phyloP scores from a whole-genome alignment of 2,797 vertebrate species.

The Periparus ater region DNA sequence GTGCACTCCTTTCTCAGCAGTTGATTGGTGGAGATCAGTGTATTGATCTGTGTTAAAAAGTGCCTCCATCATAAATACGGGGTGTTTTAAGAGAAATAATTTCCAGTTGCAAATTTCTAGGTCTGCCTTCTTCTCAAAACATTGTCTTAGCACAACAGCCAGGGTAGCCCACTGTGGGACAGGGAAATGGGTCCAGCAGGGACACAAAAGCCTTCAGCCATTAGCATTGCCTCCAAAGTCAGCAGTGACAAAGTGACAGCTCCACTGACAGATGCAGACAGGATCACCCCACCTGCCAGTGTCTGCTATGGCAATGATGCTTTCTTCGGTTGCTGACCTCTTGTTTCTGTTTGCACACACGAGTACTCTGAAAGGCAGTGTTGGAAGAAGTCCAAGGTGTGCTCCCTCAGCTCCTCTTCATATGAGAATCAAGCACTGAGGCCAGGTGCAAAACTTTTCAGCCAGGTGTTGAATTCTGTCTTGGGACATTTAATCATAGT shows the following conservation, averaged over 20 bases:
- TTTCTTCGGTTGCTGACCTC: neutral
- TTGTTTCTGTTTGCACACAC: neutral
- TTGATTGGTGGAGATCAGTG: neutral
- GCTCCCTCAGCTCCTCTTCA: neutral
- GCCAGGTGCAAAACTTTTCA: slow-evolving; percentile 22
- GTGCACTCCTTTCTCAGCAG: neutral
- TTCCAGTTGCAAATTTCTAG: neutral
- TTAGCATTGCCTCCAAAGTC: neutral
- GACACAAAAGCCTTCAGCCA: neutral
- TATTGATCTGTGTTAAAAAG: neutral
- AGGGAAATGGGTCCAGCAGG: neutral
- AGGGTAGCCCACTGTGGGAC: neutral
- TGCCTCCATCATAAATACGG: neutral
- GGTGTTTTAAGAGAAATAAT: neutral
- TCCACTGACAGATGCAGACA: neutral
- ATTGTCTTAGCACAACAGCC: neutral
- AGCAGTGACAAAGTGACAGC: neutral
- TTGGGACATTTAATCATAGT: slow-evolving; percentile 3
- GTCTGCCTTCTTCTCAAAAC: neutral
- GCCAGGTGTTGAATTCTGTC: slow-evolving; percentile 2
- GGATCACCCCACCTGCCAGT: neutral
- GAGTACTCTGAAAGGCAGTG: neutral
- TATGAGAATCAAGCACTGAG: neutral
- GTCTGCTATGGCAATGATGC: neutral
- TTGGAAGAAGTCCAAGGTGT: slow-evolving; percentile 1